Percentiles rank a stretch among this genome's conserved stretches.
Evolutionary conservation across 1,140 invertebrate genomes (phyloP).

Genomic region (Yoshiicerus persimilis): DNA sequence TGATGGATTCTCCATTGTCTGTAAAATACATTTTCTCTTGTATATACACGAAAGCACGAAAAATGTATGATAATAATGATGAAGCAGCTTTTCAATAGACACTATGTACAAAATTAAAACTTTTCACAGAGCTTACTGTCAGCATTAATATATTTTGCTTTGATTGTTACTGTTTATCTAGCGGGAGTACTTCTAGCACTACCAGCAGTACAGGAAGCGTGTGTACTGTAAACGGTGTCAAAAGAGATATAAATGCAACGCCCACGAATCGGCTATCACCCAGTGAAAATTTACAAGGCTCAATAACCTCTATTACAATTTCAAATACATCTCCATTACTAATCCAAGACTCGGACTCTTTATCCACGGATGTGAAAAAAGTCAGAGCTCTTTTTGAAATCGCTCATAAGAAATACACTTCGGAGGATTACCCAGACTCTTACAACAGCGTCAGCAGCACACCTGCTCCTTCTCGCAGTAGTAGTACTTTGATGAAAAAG

Average conservation of each 20-base stretch:
- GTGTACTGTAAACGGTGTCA: not conserved
- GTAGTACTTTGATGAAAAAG: not conserved
- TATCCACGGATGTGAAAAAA: slow-evolving; percentile 28
- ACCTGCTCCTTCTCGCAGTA: not conserved
- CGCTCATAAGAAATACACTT: not conserved
- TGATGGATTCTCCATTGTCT: not conserved
- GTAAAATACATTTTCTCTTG: not conserved
- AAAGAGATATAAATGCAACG: not conserved
- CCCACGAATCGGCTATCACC: not conserved
- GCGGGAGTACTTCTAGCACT: slow-evolving; percentile 28
- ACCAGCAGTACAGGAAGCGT: slow-evolving; percentile 20
- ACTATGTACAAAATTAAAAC: not conserved
- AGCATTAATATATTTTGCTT: not conserved
- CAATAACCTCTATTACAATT: not conserved
- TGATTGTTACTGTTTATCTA: not conserved
- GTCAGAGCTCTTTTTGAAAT: slow-evolving; percentile 38
- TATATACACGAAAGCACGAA: not conserved
- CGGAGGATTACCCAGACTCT: not conserved
- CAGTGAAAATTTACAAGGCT: slow-evolving; percentile 8
- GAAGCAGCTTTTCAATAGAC: not conserved
- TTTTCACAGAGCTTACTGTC: not conserved
- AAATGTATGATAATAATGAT: not conserved
- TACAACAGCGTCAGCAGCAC: not conserved
- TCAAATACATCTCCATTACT: not conserved
- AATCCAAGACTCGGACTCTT: slow-evolving; percentile 7